phyloP scores from a whole-genome alignment of 2,113 vertebrate genomes.

The Tachysurus fulvidraco region DNA sequence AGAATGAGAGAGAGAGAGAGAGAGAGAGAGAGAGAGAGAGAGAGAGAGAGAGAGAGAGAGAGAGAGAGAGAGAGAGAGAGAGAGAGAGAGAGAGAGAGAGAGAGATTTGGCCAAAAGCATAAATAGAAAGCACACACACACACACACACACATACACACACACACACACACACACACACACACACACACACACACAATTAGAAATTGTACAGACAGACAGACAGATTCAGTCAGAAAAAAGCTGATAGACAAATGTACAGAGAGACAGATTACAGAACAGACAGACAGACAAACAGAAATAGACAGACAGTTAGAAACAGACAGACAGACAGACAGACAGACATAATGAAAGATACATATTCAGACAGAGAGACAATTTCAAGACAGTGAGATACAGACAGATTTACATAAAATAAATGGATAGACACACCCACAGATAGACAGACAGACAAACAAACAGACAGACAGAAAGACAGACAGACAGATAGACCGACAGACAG shows the following conservation, averaged over 20 bases:
- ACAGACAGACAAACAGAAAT: neutral
- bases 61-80: constrained; percentile 61
- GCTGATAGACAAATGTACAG: too few species aligned
- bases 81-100: constrained; percentile 64
- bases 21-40: constrained; percentile 64
- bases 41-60: too few species aligned
- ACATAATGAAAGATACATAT: neutral
- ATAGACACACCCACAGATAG: neutral
- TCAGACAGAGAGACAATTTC: neutral
- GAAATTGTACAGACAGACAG: neutral
- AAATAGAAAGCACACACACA: constrained; percentile 23
- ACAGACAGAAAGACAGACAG: neutral
- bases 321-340: neutral
- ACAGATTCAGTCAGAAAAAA: too few species aligned
- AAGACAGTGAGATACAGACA: neutral
- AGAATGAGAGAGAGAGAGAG: constrained; percentile 62
- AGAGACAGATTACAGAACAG: too few species aligned
- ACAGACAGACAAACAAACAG: neutral
- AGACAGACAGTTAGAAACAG: neutral
- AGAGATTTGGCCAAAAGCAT: too few species aligned
- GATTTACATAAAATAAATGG: neutral
- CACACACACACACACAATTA: too few species aligned
- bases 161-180: too few species aligned
- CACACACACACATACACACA: too few species aligned
- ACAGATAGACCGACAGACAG: too few species aligned